Evolutionary conservation across 2,797 vertebrate species (phyloP).

Genomic region (Acrossocheilus fasciatus): DNA sequence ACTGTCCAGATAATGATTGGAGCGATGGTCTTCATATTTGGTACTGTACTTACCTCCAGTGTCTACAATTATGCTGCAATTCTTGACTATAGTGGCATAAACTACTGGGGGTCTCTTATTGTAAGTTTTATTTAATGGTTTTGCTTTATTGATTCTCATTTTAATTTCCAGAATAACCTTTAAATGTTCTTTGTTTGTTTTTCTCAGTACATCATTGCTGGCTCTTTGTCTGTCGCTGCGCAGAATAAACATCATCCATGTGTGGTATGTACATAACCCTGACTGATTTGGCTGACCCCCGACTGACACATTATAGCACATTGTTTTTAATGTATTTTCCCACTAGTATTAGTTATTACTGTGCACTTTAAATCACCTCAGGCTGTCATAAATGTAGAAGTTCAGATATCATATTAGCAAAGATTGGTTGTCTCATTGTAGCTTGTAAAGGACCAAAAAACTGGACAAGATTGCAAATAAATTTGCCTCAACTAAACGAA

Average conservation of each 20-base stretch:
- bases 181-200: not conserved
- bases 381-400: not conserved
- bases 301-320: not conserved
- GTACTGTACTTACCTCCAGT: not conserved
- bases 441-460: too few relatives aligned
- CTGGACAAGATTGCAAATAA: too few relatives aligned
- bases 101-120: slow-evolving; percentile 32
- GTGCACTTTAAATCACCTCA: not conserved
- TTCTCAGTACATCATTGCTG: slow-evolving; percentile 14
- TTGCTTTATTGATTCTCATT: not conserved
- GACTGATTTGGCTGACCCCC: not conserved
- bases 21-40: slow-evolving; percentile 12
- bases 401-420: not conserved
- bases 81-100: not conserved
- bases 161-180: not conserved
- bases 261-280: not conserved
- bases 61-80: not conserved
- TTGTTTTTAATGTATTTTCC: not conserved
- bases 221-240: slow-evolving; percentile 13
- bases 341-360: not conserved
- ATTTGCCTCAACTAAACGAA: too few relatives aligned
- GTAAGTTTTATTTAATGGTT: not conserved
- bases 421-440: not conserved
- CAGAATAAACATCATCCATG: not conserved
- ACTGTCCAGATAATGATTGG: slow-evolving; percentile 34